Conservation (phyloP, 2,888 invertebrate species). For the Zele albiditarsus region DNA sequence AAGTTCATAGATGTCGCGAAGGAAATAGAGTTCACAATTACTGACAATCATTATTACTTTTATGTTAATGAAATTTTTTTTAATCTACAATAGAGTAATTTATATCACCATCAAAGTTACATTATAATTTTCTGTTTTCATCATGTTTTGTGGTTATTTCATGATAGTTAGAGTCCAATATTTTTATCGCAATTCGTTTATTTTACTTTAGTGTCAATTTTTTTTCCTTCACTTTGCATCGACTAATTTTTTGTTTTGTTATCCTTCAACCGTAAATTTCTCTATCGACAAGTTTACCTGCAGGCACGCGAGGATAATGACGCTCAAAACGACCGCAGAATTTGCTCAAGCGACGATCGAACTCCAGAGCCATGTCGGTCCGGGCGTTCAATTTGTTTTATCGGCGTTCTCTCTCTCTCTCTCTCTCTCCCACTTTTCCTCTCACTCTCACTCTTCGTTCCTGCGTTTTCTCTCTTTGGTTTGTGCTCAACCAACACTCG, state of each 20-base stretch:
- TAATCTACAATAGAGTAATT: too few species aligned
- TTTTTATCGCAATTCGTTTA: conserved; percentile 3
- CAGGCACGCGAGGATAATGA: conserved; percentile 39
- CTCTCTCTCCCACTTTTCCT: neutral
- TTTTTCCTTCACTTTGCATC: neutral
- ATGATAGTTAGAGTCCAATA: too few species aligned
- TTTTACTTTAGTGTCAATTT: neutral
- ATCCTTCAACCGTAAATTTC: conserved; percentile 13
- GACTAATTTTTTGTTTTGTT: neutral
- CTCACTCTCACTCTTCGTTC: conserved; percentile 28
- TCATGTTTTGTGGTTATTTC: too few species aligned
- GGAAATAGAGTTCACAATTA: too few species aligned
- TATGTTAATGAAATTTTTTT: too few species aligned
- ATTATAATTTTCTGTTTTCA: neutral
- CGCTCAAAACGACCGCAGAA: conserved; percentile 59
- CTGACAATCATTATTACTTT: too few species aligned
- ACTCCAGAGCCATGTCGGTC: conserved; percentile 38
- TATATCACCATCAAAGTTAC: too few species aligned
- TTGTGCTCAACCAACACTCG: neutral
- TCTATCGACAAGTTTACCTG: conserved; percentile 31
- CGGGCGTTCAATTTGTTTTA: conserved; percentile 50
- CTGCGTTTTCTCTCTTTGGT: conserved; percentile 24
- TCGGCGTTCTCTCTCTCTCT: conserved; percentile 43
- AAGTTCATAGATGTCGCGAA: too few species aligned
- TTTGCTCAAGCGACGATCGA: conserved; percentile 54